Conservation (phyloP, 2,888 invertebrate genomes). For the Ernsta delagoae region DNA sequence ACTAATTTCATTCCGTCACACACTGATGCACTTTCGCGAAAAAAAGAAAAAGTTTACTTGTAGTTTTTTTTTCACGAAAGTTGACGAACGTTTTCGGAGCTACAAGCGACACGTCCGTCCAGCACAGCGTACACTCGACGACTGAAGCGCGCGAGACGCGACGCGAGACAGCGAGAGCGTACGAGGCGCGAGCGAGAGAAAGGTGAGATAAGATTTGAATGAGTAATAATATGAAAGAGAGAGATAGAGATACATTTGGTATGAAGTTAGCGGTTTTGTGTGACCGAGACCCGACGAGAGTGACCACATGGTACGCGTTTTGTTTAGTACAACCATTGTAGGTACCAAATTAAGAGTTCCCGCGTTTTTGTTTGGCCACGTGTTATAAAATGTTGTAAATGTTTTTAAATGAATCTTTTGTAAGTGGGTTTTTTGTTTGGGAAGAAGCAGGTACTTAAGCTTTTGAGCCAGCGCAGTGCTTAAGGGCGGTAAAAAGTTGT, state of each 20-base stretch:
- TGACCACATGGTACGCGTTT: too few species aligned
- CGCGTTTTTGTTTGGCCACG: conserved; percentile 78
- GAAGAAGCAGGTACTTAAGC: conserved; percentile 27
- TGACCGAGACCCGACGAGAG: too few species aligned
- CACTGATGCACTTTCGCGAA: conserved; percentile 61
- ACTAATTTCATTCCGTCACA: conserved; percentile 57
- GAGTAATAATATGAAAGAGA: conserved; percentile 42
- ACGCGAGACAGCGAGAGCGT: too few species aligned
- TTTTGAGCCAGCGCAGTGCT: background rate
- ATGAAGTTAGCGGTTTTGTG: too few species aligned
- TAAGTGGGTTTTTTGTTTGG: conserved; percentile 43
- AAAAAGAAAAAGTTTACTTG: conserved; percentile 56
- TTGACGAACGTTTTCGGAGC: conserved; percentile 57
- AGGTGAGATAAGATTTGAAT: conserved; percentile 58
- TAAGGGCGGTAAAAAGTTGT: conserved; percentile 14
- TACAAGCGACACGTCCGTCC: conserved; percentile 50
- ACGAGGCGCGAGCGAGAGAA: conserved; percentile 69
- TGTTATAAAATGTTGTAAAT: conserved; percentile 52
- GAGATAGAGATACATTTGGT: too few species aligned
- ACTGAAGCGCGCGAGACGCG: conserved; percentile 56
- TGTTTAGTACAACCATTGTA: too few species aligned
- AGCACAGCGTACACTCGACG: conserved; percentile 50
- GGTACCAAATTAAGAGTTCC: conserved; percentile 61
- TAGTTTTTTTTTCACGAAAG: conserved; percentile 68
- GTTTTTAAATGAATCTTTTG: conserved; percentile 48